Conservation (phyloP, 1,140 invertebrate species). For the Coptotermes formosanus region DNA sequence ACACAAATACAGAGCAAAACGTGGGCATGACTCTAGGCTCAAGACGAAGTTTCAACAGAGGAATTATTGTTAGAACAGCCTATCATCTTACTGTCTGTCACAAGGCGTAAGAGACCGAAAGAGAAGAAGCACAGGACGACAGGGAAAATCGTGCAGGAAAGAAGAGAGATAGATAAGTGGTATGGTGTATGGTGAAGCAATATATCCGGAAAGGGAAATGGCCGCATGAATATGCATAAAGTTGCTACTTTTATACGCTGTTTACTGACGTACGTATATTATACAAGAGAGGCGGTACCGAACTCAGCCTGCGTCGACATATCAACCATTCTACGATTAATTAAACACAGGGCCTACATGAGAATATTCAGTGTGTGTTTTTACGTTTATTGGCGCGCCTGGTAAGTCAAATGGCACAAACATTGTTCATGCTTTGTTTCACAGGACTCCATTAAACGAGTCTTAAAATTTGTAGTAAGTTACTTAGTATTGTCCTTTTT, state of each 20-base stretch:
- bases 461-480: no score
- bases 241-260: not conserved
- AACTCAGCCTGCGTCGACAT: not conserved
- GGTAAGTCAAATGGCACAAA: no score
- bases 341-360: not conserved
- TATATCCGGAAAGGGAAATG: conserved; percentile 9
- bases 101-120: not conserved
- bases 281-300: not conserved
- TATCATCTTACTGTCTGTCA: conserved; percentile 3
- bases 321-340: not conserved
- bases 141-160: not conserved
- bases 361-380: not conserved
- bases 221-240: conserved; percentile 16
- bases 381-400: not conserved
- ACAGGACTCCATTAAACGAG: no score
- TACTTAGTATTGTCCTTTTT: no score
- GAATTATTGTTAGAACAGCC: not conserved
- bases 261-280: conserved; percentile 1
- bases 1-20: not conserved
- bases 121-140: not conserved
- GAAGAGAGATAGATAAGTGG: not conserved
- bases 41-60: not conserved
- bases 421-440: no score
- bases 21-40: not conserved
- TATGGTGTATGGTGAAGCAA: not conserved